These are phyloP conservation scores for Chelonus insularis DNA, from an alignment of 1,140 invertebrate genomes.

Conservation along the genomic window DNA sequence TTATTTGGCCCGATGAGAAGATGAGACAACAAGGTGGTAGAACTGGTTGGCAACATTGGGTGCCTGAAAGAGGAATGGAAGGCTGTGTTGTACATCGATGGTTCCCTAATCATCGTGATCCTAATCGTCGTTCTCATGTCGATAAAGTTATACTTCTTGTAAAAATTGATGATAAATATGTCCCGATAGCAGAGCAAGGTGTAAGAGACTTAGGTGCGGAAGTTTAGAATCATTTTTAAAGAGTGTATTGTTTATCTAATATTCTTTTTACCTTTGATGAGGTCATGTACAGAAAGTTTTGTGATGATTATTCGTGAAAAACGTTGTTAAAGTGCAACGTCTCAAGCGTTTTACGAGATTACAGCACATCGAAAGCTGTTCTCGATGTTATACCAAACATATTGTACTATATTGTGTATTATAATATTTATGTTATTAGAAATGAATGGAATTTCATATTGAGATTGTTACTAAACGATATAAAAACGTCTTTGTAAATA, in stretches of 20 bases:
- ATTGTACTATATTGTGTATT: conserved; percentile 44
- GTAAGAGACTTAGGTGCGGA: conserved; percentile 79
- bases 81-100: conserved; percentile 88
- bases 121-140: conserved; percentile 81
- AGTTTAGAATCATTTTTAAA: conserved; percentile 52
- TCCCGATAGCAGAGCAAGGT: conserved; percentile 88
- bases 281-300: conserved; percentile 3
- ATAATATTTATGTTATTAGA: conserved; percentile 27
- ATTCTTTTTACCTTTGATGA: no score
- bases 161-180: conserved; percentile 88
- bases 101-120: conserved; percentile 86
- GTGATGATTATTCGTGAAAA: not conserved
- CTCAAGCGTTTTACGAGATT: not conserved
- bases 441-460: not conserved
- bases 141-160: conserved; percentile 90
- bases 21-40: conserved; percentile 84
- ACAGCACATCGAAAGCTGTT: conserved; percentile 1
- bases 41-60: conserved; percentile 86
- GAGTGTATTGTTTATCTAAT: not conserved
- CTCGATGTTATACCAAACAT: conserved; percentile 33
- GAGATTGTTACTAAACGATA: not conserved
- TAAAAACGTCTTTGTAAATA: no score
- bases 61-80: conserved; percentile 87
- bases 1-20: conserved; percentile 87
- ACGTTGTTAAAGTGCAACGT: not conserved